A percentile compares a stretch with the other conserved stretches of the same genome.
Evolutionary conservation across 1,140 invertebrate species (phyloP).

Genomic region (Lordiphosa stackelbergi): DNA sequence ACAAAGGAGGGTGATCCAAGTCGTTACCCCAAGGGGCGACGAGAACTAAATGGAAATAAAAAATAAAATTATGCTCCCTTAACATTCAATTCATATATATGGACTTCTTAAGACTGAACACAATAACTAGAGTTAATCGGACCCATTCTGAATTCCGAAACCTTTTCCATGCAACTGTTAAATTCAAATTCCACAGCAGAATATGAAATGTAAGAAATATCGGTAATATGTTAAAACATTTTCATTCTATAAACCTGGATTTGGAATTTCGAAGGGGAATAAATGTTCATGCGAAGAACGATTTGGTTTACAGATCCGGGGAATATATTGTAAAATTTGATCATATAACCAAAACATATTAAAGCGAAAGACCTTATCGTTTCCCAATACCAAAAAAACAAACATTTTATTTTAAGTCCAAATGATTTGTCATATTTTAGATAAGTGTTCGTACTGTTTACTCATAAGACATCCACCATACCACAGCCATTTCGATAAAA

Average conservation of each 20-base stretch:
- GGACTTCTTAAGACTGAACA: constrained; percentile 57
- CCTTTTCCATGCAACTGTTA: no score
- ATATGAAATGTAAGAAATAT: no score
- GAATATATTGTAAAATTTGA: constrained; percentile 18
- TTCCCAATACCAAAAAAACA: constrained; percentile 47
- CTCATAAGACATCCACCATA: constrained; percentile 26
- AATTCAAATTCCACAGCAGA: no score
- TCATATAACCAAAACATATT: constrained; percentile 6
- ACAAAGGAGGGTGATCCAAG: constrained; percentile 13
- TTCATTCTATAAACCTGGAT: no score
- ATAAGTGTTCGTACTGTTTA: constrained; percentile 23
- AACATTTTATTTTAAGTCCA: constrained; percentile 30
- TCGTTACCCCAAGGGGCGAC: no score
- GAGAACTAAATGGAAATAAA: constrained; percentile 17
- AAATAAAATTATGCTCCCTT: constrained; percentile 19
- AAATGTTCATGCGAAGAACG: no score
- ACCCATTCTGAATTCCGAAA: no score
- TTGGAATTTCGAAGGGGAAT: no score
- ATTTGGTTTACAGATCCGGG: no score
- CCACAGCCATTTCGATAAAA: constrained; percentile 29
- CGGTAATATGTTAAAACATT: no score
- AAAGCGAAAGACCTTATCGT: constrained; percentile 22
- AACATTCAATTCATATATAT: constrained; percentile 41
- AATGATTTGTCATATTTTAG: constrained; percentile 32
- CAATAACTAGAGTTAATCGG: constrained; percentile 1